Conservation (phyloP, 2,797 vertebrate genomes). For the Galaxias olidus region DNA sequence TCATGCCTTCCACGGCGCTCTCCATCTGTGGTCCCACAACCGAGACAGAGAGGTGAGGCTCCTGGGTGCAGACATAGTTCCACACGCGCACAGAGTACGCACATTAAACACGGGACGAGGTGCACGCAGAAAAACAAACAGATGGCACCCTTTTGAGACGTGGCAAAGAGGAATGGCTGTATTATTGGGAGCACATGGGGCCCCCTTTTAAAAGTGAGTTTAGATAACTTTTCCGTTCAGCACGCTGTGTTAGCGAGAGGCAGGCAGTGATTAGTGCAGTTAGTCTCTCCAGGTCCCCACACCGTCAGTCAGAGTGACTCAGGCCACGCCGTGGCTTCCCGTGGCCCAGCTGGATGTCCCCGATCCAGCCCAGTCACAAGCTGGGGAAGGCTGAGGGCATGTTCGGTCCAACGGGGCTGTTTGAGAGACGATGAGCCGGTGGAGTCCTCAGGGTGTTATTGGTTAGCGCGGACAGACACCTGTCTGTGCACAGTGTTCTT, state of each 20-base stretch:
- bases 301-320: conserved; percentile 40
- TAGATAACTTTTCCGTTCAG: not conserved
- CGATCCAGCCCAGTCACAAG: not conserved
- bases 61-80: not conserved
- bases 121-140: not conserved
- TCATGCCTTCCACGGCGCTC: conserved; percentile 92
- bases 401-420: no score
- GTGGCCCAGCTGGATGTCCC: conserved; percentile 27
- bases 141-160: not conserved
- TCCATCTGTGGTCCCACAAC: conserved; percentile 91
- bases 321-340: conserved; percentile 9
- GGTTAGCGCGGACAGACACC: no score
- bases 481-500: no score
- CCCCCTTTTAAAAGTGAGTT: conserved; percentile 12
- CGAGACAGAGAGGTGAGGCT: conserved; percentile 71
- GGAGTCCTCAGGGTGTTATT: no score
- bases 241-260: conserved; percentile 11
- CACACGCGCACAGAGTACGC: no score
- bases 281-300: conserved; percentile 31
- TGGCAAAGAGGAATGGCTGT: not conserved
- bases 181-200: not conserved
- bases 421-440: no score
- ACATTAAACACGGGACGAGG: no score
- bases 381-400: no score
- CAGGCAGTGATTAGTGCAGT: conserved; percentile 33